phyloP scores from a whole-genome alignment of 2,888 invertebrate genomes.

The Melipona bicolor region DNA sequence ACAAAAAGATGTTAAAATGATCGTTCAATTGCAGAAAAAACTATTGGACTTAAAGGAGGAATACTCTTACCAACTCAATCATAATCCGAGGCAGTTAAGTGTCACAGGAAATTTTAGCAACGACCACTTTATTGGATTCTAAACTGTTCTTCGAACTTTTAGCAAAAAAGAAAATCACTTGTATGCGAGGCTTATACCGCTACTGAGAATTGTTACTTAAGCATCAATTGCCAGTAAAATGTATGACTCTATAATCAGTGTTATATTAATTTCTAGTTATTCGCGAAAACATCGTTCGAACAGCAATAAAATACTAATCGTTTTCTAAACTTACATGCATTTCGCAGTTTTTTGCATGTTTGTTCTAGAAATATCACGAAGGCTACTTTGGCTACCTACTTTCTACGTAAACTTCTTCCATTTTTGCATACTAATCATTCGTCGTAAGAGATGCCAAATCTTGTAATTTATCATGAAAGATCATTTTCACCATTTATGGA shows the following conservation, averaged over 20 bases:
- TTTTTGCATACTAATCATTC: not conserved
- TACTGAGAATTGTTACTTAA: not conserved
- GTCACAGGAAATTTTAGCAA: constrained; percentile 6
- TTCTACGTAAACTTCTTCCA: not conserved
- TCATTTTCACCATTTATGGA: not conserved
- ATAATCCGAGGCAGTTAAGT: not conserved
- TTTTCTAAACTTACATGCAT: not conserved
- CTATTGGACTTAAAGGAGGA: constrained; percentile 5
- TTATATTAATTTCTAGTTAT: constrained; percentile 31
- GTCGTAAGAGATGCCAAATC: not conserved
- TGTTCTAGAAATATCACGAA: not conserved
- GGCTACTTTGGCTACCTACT: constrained; percentile 9
- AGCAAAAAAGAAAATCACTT: constrained; percentile 44
- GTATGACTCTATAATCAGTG: not conserved
- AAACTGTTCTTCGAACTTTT: constrained; percentile 44
- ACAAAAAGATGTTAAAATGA: not conserved
- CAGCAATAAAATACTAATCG: not conserved
- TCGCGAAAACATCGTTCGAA: not conserved
- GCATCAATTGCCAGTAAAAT: not conserved
- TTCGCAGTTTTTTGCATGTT: not conserved
- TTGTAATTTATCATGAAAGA: not conserved
- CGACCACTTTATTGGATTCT: constrained; percentile 15
- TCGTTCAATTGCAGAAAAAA: not conserved
- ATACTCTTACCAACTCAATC: not conserved
- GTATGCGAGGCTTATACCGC: not conserved